Evolutionary conservation across 2,113 vertebrate species (phyloP).

Genomic region (Macaca fascicularis): T2T-MFA8v1.1 NC_088384.1:116943501-116944000

Average conservation of each 20-base stretch:
- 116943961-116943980: accelerated
- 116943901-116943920: neutral
- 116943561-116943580: neutral
- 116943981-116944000: accelerated
- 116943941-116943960: too few species aligned
- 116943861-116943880: neutral
- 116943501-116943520: neutral
- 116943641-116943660: accelerated
- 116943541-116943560: accelerated
- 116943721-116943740: accelerated
- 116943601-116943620: neutral
- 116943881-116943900: neutral
- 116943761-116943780: neutral
- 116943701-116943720: accelerated
- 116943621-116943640: accelerated
- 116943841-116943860: neutral
- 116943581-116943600: accelerated
- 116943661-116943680: accelerated
- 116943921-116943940: neutral
- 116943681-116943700: accelerated
- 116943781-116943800: neutral
- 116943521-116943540: neutral
- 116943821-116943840: neutral
- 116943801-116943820: neutral
- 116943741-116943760: neutral